A percentile compares a stretch with the other conserved stretches of the same genome.
Evolutionary conservation across 30 jellyfish, hydroid and myxozoan genomes (phyloP).

Genomic region (Chrysaora quinquecirrha): DNA sequence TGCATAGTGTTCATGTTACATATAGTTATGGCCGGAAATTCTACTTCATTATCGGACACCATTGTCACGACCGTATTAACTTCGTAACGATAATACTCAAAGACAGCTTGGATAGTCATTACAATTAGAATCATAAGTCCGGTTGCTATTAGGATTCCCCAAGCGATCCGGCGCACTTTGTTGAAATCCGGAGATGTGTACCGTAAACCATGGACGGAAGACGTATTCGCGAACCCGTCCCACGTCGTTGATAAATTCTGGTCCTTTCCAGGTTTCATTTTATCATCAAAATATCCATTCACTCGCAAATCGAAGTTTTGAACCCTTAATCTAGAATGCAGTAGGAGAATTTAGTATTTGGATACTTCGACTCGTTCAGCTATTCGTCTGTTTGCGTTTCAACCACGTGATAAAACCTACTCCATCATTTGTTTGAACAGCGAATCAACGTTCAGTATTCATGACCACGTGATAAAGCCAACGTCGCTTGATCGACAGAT

Average conservation of each 20-base stretch:
- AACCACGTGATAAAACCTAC: no score
- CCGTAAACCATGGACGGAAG: constrained; percentile 66
- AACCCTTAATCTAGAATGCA: no score
- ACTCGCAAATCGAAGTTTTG: no score
- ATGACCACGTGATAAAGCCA: no score
- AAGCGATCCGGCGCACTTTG: constrained; percentile 55
- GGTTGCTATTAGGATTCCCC: constrained; percentile 44
- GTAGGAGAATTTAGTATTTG: no score
- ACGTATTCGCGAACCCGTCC: constrained; percentile 63
- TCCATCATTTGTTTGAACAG: no score
- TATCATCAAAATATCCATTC: no score
- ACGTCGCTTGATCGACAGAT: no score
- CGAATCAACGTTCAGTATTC: no score
- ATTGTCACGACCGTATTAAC: constrained; percentile 70
- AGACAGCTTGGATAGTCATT: constrained; percentile 34
- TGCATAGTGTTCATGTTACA: constrained; percentile 72
- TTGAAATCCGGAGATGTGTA: constrained; percentile 63
- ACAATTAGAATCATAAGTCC: constrained; percentile 35
- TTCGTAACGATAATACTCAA: constrained; percentile 47
- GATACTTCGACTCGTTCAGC: no score
- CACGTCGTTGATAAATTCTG: constrained; percentile 44
- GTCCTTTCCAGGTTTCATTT: background rate
- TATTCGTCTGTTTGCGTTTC: no score
- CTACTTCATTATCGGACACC: constrained; percentile 56
- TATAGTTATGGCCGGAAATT: constrained; percentile 73